Base-by-base conservation (phyloP, 2,113 vertebrate genomes). In the Plecturocebus donacophilus region DNA sequence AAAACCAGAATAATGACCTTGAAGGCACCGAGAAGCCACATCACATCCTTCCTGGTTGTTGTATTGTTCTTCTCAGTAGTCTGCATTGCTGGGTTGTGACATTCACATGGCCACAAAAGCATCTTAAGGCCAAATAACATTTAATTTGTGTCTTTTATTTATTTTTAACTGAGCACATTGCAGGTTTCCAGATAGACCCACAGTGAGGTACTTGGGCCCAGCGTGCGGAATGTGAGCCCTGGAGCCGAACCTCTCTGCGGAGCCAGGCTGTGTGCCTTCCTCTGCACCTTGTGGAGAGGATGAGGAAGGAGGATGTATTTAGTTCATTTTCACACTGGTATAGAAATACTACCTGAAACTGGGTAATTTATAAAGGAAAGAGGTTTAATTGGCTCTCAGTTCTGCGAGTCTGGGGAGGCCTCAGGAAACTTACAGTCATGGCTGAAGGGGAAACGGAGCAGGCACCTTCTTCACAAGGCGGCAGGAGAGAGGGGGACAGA, bases 1-100 rank as follows among this genome's bases (percentile, higher is more conserved):
- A 75, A 80, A 98, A 88, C 87, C 90, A 87, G 93, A 96, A 42
- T 52, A 40, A 68, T 30, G 94, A 73, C 87, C 96, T 90, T 70
- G 81, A 90, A 95, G 85, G 87, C 66, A 64, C 52, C 1, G 2
- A 66, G 64, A 64, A 56, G 76, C 70, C 96, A 25, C 58, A 70
- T 35, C 1, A 0, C 0, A 0, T 79, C 70, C 89, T 96, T 68
- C 83, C 70, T 71, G 30, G 16, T 58, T 68, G 81, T 81, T 42
- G 0, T 40, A 49, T 66, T 66, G 66, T 47, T 90, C 47, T 92
- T 92, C 25, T 40, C 35, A 10, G 2, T 42, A 8, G 35, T 75
- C 95, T 66, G n/a, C 42, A 1, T 32, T 71, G n/a, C 61, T 66
- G 73, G 56, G 27, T 56, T 76, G 56, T 42, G 61, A 85, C 20